Evolutionary conservation across 2,888 invertebrate species (phyloP).

Genomic region (Drosophila nigricruria): DNA sequence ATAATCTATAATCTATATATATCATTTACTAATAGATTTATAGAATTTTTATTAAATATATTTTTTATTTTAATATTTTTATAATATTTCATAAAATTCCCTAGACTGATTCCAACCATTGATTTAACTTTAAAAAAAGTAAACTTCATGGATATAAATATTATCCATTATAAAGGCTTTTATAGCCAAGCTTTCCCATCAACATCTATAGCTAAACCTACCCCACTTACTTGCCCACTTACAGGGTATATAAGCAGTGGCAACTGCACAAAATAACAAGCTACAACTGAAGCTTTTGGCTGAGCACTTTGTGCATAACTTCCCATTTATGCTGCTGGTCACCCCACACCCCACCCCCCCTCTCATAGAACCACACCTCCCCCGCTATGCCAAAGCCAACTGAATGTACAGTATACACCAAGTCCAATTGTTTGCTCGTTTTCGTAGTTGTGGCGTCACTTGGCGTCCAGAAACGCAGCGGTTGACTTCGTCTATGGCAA

Average conservation of each 20-base stretch:
- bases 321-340: constrained; percentile 55
- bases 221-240: neutral
- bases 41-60: neutral
- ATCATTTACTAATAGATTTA: neutral
- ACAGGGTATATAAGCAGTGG: constrained; percentile 41
- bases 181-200: no score
- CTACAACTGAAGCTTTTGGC: constrained; percentile 70
- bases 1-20: neutral
- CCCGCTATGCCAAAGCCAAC: neutral
- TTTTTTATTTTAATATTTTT: no score
- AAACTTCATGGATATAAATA: no score
- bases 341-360: neutral
- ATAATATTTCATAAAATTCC: no score
- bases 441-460: constrained; percentile 61
- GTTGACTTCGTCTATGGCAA: constrained; percentile 60
- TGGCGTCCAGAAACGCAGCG: constrained; percentile 61
- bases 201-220: no score
- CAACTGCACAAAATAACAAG: constrained; percentile 74
- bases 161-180: no score
- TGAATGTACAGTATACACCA: constrained; percentile 21
- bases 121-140: no score
- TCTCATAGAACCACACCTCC: neutral
- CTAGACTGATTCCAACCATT: no score
- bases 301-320: constrained; percentile 78
- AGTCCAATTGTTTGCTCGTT: constrained; percentile 59